Base-by-base conservation (phyloP, 1,140 invertebrate species). In the Pogonomyrmex barbatus region DNA sequence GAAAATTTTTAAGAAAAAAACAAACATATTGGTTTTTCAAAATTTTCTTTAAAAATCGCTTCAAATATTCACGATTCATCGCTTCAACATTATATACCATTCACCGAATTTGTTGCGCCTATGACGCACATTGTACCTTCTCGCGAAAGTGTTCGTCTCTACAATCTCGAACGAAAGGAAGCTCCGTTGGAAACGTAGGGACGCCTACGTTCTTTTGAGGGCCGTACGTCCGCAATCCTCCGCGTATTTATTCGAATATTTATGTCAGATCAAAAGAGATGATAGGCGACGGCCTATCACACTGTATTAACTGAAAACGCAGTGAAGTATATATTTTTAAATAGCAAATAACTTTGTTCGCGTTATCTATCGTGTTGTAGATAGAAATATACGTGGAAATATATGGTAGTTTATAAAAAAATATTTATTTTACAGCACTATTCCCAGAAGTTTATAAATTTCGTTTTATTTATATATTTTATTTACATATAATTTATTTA, bases 131-230 rank as follows among this genome's bases (percentile, higher is more conserved):
- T 68, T 6, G n/a, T 54, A 56, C 14, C 58, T 70, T 67, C 58
- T 50, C 10, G 85, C 60, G 78, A 87, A 88, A 88, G 83, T 60
- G 24, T 33, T 76, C 12, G 63, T 84, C 39, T 54, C 39, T 54
- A 50, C 73, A 67, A 85, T 79, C 42, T 82, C 42, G 24, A 71
- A 88, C 56, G 81, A 73, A 54, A 58, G 67, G 45, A 89, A 89
- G 63, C 85, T 67, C 63, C 50, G 39, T 39, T 56, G n/a, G 47
- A 36, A 36, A 24, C 42, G 12, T 50, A 73, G 42, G 68, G 68
- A 75, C 54, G 42, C 42, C 68, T 75, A 62, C 79, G 45, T 83
- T 47, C 68, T 73, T 60, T 24, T 1, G 39, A 82, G 30, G n/a
- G 9, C 3, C 36, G 39, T n/a, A 4, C 54, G 14, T 76, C 39